phyloP scores from a whole-genome alignment of 2,888 invertebrate species.

The Apeira syringaria region DNA sequence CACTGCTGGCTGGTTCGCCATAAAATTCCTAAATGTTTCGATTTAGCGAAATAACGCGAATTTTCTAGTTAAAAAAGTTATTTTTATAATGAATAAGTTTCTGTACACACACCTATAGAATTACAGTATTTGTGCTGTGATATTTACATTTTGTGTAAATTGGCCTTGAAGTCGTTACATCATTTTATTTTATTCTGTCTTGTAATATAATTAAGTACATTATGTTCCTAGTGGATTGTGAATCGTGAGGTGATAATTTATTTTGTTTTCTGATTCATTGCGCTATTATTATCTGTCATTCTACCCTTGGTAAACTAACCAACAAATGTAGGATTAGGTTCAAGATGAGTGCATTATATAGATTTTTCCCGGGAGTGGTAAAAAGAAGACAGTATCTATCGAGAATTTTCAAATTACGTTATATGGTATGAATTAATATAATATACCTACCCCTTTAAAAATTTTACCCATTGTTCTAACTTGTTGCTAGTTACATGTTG shows the following conservation, averaged over 20 bases:
- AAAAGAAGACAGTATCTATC: slow-evolving; percentile 47
- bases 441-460: slow-evolving; percentile 12
- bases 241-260: slow-evolving; percentile 17
- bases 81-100: too few species aligned
- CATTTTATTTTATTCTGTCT: too few species aligned
- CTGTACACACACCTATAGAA: too few species aligned
- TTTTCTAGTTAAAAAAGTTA: too few species aligned
- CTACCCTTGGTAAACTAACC: slow-evolving; percentile 3
- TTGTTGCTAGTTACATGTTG: too few species aligned
- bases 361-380: slow-evolving; percentile 51
- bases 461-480: slow-evolving; percentile 1
- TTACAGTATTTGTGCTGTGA: too few species aligned
- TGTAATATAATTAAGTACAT: too few species aligned
- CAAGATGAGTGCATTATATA: slow-evolving; percentile 47
- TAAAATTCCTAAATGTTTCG: too few species aligned
- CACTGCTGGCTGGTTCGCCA: too few species aligned
- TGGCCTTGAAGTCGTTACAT: too few species aligned
- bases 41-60: too few species aligned
- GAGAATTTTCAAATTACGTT: slow-evolving; percentile 57
- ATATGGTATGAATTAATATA: slow-evolving; percentile 53
- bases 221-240: slow-evolving; percentile 11
- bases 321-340: slow-evolving; percentile 6
- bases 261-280: slow-evolving; percentile 10
- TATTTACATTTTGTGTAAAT: too few species aligned
- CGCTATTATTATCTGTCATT: not conserved